phyloP scores from a whole-genome alignment of 2,113 vertebrate genomes.

The Pycnonotus jocosus region DNA sequence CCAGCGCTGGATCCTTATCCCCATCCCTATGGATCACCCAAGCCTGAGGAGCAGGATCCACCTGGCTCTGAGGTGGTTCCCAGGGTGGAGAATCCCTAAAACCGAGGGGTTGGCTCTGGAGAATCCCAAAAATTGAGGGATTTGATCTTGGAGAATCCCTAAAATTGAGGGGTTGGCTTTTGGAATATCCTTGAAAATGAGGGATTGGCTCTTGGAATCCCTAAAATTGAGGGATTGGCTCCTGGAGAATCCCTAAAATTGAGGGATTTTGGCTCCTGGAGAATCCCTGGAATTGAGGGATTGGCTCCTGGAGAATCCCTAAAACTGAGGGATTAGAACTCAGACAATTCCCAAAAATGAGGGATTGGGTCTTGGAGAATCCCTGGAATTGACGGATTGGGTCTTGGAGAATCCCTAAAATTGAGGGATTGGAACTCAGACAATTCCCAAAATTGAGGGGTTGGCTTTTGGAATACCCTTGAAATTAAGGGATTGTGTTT shows the following conservation, averaged over 20 bases:
- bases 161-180: rapidly evolving
- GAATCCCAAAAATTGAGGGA: neutral
- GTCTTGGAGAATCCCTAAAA: rapidly evolving
- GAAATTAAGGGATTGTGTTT: too few relatives aligned
- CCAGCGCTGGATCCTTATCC: rapidly evolving
- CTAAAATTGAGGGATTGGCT: rapidly evolving
- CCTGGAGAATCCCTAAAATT: rapidly evolving
- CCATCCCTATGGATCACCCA: neutral
- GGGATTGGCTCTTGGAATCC: rapidly evolving
- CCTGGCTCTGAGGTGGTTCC: neutral
- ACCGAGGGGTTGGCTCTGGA: too few relatives aligned
- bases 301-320: rapidly evolving
- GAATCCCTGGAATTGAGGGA: rapidly evolving
- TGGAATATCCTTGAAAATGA: too few relatives aligned
- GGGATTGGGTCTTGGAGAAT: rapidly evolving
- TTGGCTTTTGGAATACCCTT: too few relatives aligned
- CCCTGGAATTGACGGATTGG: neutral
- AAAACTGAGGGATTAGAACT: neutral
- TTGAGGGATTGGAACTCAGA: rapidly evolving
- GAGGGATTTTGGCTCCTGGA: rapidly evolving
- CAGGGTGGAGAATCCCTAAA: neutral
- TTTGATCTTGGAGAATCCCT: rapidly evolving
- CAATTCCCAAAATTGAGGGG: rapidly evolving
- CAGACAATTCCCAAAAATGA: rapidly evolving
- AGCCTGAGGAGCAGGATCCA: neutral